phyloP scores from a whole-genome alignment of 2,797 vertebrate species.

The Myotis pilosus region DNA sequence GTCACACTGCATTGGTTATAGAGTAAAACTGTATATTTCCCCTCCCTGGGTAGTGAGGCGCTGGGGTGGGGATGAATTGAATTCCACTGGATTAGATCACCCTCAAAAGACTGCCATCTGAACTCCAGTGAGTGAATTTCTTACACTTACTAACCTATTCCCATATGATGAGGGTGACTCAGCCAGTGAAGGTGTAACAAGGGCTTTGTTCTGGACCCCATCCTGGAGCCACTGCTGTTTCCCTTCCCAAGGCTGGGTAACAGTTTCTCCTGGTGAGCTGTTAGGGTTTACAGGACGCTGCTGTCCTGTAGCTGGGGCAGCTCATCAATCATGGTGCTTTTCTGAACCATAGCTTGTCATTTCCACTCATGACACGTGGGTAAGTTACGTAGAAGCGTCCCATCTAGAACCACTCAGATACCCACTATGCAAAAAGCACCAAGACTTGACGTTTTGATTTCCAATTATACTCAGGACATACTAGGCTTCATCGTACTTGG shows the following conservation, averaged over 20 bases:
- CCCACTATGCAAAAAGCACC: slow-evolving; percentile 50
- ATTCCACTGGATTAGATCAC: neutral
- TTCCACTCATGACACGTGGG: slow-evolving; percentile 45
- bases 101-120: neutral
- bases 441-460: slow-evolving; percentile 62
- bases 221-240: neutral
- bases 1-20: neutral
- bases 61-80: neutral
- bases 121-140: neutral
- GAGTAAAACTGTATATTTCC: slow-evolving; percentile 3
- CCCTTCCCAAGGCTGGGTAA: neutral
- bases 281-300: neutral
- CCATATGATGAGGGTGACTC: neutral
- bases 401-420: slow-evolving; percentile 64
- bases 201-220: neutral
- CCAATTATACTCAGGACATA: slow-evolving; percentile 69
- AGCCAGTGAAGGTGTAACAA: neutral
- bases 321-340: slow-evolving; percentile 30
- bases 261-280: slow-evolving; percentile 33
- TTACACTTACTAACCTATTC: neutral
- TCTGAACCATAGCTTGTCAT: neutral
- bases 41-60: neutral
- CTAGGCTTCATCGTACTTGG: slow-evolving; percentile 74
- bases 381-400: neutral
- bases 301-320: neutral